Conservation (phyloP, 2,888 invertebrate species). For the Rhagonycha lutea region DNA sequence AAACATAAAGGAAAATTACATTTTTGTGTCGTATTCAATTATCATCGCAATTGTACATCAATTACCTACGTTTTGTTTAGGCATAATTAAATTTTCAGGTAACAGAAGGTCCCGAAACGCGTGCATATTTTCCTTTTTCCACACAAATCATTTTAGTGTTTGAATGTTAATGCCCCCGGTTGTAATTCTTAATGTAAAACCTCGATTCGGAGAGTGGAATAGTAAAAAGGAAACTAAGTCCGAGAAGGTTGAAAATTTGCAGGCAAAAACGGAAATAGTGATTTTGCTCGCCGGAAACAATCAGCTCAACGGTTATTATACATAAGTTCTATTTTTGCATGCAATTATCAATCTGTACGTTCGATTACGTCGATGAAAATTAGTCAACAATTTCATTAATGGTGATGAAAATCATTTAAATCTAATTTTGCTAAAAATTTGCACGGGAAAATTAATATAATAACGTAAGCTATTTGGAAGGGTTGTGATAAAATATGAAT, state of each 20-base stretch:
- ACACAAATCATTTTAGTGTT: slow-evolving; percentile 24
- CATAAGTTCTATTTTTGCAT: slow-evolving; percentile 34
- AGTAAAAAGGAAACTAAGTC: neutral
- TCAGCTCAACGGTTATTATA: slow-evolving; percentile 35
- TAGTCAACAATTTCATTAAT: neutral
- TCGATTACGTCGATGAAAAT: slow-evolving; percentile 29
- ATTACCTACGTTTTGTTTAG: slow-evolving; percentile 27
- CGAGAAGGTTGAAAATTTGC: slow-evolving; percentile 5
- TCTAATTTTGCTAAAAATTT: neutral
- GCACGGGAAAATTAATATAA: neutral
- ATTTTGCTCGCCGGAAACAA: slow-evolving; percentile 42
- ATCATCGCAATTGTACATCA: slow-evolving; percentile 33
- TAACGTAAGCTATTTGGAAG: neutral
- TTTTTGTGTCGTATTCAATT: slow-evolving; percentile 37
- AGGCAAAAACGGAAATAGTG: slow-evolving; percentile 35
- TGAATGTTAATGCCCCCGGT: slow-evolving; percentile 18
- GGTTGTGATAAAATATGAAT: neutral
- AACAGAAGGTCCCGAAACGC: slow-evolving; percentile 14
- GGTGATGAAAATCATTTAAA: neutral
- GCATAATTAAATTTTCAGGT: slow-evolving; percentile 33
- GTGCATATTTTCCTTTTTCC: slow-evolving; percentile 18
- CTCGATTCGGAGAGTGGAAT: neutral
- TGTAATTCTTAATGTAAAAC: slow-evolving; percentile 23
- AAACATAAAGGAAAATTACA: slow-evolving; percentile 31
- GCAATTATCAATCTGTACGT: slow-evolving; percentile 31